Conservation (phyloP, 2,797 vertebrate genomes). For the Acrossocheilus fasciatus region DNA sequence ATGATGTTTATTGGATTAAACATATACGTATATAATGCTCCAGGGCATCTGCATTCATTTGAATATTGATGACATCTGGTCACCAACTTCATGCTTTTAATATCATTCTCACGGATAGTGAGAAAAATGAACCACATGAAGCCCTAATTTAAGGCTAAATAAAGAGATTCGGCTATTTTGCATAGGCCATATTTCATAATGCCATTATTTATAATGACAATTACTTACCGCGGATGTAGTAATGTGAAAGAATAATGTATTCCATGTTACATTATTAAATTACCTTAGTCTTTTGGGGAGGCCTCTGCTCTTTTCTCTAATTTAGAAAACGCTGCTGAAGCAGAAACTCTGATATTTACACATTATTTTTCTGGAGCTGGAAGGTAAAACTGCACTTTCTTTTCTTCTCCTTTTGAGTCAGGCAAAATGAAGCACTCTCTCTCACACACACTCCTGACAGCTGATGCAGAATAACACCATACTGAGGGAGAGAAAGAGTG, state of each 20-base stretch:
- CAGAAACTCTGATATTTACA: constrained; percentile 59
- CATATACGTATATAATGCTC: neutral
- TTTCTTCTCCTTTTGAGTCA: constrained; percentile 58
- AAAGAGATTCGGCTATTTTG: neutral
- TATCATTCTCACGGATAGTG: neutral
- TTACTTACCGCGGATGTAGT: constrained; percentile 49
- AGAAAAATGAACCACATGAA: neutral
- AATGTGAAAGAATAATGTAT: constrained; percentile 19
- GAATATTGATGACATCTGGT: constrained; percentile 19
- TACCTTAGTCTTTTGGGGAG: constrained; percentile 12
- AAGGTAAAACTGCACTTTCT: constrained; percentile 62
- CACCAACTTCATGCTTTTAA: neutral
- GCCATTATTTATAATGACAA: neutral
- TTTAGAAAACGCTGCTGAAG: constrained; percentile 8
- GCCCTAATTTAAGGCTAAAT: neutral
- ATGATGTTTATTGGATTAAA: neutral
- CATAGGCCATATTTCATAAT: constrained; percentile 9
- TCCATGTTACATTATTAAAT: constrained; percentile 33
- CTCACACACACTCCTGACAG: neutral
- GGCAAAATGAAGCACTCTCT: constrained; percentile 56
- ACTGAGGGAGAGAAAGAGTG: constrained; percentile 7
- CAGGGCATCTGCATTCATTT: constrained; percentile 12
- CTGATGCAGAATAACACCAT: constrained; percentile 20
- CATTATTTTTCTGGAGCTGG: constrained; percentile 61
- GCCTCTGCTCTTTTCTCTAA: neutral